Conservation (phyloP, 2,888 invertebrate species). For the Aricia artaxerxes region DNA sequence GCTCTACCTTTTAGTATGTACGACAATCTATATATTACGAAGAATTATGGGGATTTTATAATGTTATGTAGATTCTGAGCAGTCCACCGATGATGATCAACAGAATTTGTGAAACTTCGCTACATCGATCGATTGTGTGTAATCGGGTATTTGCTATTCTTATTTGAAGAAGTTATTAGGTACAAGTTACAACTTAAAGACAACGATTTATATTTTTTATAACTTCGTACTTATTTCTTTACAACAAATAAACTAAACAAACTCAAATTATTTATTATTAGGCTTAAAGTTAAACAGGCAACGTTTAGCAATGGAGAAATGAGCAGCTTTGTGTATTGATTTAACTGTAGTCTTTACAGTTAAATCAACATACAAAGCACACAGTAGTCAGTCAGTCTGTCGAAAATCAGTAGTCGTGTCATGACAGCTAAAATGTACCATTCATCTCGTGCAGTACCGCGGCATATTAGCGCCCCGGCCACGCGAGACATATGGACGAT, state of each 20-base stretch:
- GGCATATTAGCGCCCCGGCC: constrained; percentile 48
- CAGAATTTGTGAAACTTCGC: neutral
- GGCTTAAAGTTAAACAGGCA: too few relatives aligned
- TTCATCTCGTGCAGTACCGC: constrained; percentile 43
- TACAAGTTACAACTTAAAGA: too few relatives aligned
- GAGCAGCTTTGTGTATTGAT: neutral
- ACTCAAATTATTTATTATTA: neutral
- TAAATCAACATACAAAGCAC: neutral
- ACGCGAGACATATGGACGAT: constrained; percentile 58
- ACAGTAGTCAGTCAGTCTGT: neutral
- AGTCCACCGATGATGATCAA: too few relatives aligned
- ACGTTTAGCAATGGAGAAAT: too few relatives aligned
- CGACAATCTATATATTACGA: too few relatives aligned
- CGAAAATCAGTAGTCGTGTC: constrained; percentile 10
- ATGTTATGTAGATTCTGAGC: too few relatives aligned
- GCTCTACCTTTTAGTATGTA: too few relatives aligned
- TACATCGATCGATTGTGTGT: neutral
- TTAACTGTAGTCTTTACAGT: neutral
- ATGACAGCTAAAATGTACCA: neutral
- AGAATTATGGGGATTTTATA: too few relatives aligned
- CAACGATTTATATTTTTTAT: too few relatives aligned
- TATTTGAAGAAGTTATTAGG: neutral
- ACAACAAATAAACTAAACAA: neutral
- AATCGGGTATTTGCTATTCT: neutral
- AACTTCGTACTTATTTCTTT: too few relatives aligned